Conservation (phyloP, 2,113 vertebrate species). For the Puntigrus tetrazona region DNA sequence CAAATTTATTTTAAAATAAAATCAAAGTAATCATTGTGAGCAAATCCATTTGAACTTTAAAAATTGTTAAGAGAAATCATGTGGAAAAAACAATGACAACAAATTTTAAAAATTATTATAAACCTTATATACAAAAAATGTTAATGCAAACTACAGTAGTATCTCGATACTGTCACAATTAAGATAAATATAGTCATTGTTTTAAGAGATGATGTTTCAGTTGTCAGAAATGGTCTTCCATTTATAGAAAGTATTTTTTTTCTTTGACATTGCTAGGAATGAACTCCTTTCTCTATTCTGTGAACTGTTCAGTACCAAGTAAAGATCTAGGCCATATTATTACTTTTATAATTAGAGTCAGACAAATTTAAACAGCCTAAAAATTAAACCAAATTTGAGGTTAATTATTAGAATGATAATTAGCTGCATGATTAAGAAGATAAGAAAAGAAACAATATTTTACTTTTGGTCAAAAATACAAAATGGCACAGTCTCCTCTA, state of each 20-base stretch:
- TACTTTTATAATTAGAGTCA: slow-evolving; percentile 59
- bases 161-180: not conserved
- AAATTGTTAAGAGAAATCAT: not conserved
- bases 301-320: slow-evolving; percentile 69
- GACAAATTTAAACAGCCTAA: slow-evolving; percentile 49
- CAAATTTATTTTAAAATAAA: not conserved
- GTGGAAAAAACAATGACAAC: not conserved
- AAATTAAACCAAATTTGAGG: slow-evolving; percentile 71
- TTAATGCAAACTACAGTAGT: not conserved
- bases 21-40: not conserved
- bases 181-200: not conserved
- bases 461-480: slow-evolving; percentile 14
- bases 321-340: slow-evolving; percentile 70
- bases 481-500: slow-evolving; percentile 3
- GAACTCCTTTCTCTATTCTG: slow-evolving; percentile 58
- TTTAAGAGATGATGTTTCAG: not conserved
- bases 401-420: slow-evolving; percentile 77
- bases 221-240: slow-evolving; percentile 4
- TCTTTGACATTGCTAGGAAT: slow-evolving; percentile 37
- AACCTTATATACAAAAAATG: not conserved
- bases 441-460: slow-evolving; percentile 71
- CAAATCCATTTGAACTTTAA: not conserved
- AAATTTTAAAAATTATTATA: not conserved
- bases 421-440: slow-evolving; percentile 76
- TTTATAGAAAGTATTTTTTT: not conserved